Base-by-base conservation (phyloP, 2,888 invertebrate genomes). In the Orthosia gracilis region DNA sequence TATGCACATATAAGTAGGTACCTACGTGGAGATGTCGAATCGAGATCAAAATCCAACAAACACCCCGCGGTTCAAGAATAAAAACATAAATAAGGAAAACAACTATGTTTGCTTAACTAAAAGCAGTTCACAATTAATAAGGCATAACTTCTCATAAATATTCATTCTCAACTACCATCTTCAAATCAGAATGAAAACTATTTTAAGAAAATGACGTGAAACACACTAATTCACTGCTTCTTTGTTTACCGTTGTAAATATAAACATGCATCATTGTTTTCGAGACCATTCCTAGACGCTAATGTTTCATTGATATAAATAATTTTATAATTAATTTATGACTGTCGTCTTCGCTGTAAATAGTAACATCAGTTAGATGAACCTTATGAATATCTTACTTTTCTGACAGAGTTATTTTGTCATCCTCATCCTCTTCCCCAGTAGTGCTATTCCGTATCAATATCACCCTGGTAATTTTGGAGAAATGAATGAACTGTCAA, bases 211-310 rank as follows among this genome's bases (percentile, higher is more conserved):
- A 72, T 78, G 62, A 78, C 75, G 71, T 58, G 54, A 26, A 67
- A 52, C n/a, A n/a, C 21, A 13, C 26, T 63, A 78, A 52, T 67
- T 69, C 55, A 69, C 61, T 26, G 59, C 23, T 63, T 64, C 67
- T 69, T 83, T 76, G 69, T 76, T 72, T 71, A 76, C 45, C 21
- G 57, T 57, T n/a, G 23, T 63, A 81, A 77, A 79, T 81, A 68
- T 72, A 80, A 71, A 75, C 55, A 69, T 78, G 63, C 78, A 75
- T 85, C 76, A 80, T 74, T 80, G 76, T 76, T 76, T 76, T 78
- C 69, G 63, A 74, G 55, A 67, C 62, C 63, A 70, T 68, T 82
- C 69, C 50, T 73, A 54, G 77, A 75, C 57, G 52, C 47, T 59
- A 45, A 54, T 73, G 71, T 71, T 77, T 76, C 78, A 76, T 73